A percentile compares a stretch with the other conserved stretches of the same genome.
Evolutionary conservation across 2,113 vertebrate species (phyloP).

Genomic region (Amphiprion percula): DNA sequence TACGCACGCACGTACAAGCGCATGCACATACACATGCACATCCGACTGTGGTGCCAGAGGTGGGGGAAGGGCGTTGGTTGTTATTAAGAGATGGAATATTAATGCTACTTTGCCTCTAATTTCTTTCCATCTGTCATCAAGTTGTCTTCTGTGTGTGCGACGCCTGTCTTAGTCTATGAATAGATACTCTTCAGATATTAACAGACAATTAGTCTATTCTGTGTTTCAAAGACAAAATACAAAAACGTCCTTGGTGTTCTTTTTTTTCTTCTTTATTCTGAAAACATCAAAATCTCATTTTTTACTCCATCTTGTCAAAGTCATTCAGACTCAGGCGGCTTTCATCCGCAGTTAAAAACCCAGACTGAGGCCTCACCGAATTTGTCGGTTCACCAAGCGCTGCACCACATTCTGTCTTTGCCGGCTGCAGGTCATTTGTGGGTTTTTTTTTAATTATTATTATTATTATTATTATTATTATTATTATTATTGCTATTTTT

Average conservation of each 20-base stretch:
- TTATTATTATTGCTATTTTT: slow-evolving; percentile 64
- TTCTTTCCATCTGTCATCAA: slow-evolving; percentile 82
- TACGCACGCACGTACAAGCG: no score
- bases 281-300: slow-evolving; percentile 72
- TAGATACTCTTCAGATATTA: slow-evolving; percentile 73
- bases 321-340: slow-evolving; percentile 67
- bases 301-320: slow-evolving; percentile 67
- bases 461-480: slow-evolving; percentile 59
- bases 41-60: slow-evolving; percentile 39
- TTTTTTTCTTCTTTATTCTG: slow-evolving; percentile 57
- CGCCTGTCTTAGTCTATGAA: slow-evolving; percentile 64
- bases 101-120: slow-evolving; percentile 81
- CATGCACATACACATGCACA: neutral
- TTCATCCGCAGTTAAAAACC: slow-evolving; percentile 55
- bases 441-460: slow-evolving; percentile 34
- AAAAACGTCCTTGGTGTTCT: slow-evolving; percentile 64
- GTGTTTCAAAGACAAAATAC: slow-evolving; percentile 69
- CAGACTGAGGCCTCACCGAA: slow-evolving; percentile 52
- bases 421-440: slow-evolving; percentile 43
- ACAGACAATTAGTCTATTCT: slow-evolving; percentile 75
- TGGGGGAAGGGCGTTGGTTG: slow-evolving; percentile 56
- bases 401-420: slow-evolving; percentile 30
- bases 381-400: slow-evolving; percentile 62
- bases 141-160: slow-evolving; percentile 62
- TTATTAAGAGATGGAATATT: slow-evolving; percentile 69